A percentile compares a stretch with the other conserved stretches of the same genome.
These are phyloP conservation scores for Margarornis squamiger DNA, from an alignment of 2,797 vertebrate species.

Conservation along the genomic window DNA sequence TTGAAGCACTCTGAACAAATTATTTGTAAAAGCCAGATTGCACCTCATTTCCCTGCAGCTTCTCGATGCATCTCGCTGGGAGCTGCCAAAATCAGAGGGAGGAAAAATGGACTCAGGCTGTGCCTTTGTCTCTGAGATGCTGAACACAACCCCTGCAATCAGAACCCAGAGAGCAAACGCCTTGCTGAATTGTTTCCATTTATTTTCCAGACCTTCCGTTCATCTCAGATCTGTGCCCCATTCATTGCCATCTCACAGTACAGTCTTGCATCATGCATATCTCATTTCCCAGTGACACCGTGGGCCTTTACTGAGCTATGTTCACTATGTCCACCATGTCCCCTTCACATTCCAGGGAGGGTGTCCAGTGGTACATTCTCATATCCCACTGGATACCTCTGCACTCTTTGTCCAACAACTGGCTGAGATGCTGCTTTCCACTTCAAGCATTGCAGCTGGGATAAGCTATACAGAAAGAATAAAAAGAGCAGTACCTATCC, in stretches of 20 bases:
- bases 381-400: background rate
- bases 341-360: background rate
- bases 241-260: background rate
- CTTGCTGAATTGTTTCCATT: background rate
- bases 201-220: slow-evolving; percentile 15
- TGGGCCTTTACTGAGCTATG: background rate
- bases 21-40: background rate
- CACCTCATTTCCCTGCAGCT: background rate
- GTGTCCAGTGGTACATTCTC: background rate
- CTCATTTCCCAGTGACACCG: background rate
- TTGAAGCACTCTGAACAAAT: background rate
- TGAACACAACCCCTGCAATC: background rate
- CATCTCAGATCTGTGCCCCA: background rate
- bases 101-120: background rate
- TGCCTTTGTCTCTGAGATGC: background rate
- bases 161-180: background rate
- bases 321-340: background rate
- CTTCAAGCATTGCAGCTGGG: background rate
- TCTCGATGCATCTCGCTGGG: background rate
- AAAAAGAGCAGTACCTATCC: slow-evolving; percentile 13
- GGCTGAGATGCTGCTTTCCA: background rate
- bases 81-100: background rate
- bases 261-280: background rate
- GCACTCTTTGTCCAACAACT: background rate
- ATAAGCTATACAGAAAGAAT: slow-evolving; percentile 28